phyloP scores from a whole-genome alignment of 2,888 invertebrate species.

The Agrochola circellaris region DNA sequence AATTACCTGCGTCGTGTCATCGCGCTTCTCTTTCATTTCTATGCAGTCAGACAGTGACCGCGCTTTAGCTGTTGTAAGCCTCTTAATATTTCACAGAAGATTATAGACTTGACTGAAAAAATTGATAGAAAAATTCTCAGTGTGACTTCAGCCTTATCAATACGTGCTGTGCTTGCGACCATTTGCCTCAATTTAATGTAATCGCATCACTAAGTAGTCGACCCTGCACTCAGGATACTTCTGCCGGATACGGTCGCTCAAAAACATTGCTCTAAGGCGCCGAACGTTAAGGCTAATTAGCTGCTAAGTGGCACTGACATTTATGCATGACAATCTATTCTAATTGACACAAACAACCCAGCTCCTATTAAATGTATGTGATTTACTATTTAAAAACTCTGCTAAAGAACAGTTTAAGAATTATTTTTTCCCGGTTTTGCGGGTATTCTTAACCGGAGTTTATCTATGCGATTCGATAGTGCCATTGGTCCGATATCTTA shows the following conservation, averaged over 20 bases:
- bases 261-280: conserved; percentile 41
- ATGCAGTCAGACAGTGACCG: no score
- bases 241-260: conserved; percentile 52
- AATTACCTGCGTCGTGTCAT: no score
- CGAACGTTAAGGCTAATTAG: conserved; percentile 48
- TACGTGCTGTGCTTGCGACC: background rate
- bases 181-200: conserved; percentile 33
- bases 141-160: background rate
- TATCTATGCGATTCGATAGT: background rate
- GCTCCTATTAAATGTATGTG: conserved; percentile 16
- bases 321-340: conserved; percentile 47
- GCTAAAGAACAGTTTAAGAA: background rate
- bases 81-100: background rate
- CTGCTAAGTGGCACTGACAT: conserved; percentile 22
- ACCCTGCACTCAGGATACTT: conserved; percentile 59
- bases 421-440: background rate
- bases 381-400: conserved; percentile 24
- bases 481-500: background rate
- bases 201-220: conserved; percentile 47
- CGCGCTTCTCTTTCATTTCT: no score
- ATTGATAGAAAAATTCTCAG: background rate
- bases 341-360: conserved; percentile 39
- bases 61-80: no score
- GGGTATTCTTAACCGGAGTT: background rate
- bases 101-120: background rate